These are phyloP conservation scores for Plectropomus leopardus DNA, from an alignment of 2,113 vertebrate species.

Conservation along the genomic window DNA sequence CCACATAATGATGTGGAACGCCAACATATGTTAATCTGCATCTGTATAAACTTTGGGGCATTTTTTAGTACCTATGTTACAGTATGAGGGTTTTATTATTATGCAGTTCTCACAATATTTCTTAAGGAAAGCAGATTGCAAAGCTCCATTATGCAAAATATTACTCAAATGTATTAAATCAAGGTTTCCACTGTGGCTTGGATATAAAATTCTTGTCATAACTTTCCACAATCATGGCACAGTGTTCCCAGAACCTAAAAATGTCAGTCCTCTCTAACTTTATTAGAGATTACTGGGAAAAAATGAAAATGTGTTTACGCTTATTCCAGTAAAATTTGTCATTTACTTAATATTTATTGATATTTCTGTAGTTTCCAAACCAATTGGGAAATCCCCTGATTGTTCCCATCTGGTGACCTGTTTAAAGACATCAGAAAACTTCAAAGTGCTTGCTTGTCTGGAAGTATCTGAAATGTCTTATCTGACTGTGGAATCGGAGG, in stretches of 20 bases:
- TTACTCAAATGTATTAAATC: constrained; percentile 4
- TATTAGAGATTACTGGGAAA: too few species aligned
- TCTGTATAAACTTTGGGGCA: neutral
- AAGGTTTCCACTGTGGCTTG: constrained; percentile 47
- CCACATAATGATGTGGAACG: neutral
- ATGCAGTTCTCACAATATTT: neutral
- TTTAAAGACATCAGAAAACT: neutral
- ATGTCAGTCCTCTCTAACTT: constrained; percentile 1
- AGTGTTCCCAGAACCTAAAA: constrained; percentile 27
- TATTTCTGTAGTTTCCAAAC: neutral
- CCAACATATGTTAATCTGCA: neutral
- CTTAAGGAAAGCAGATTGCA: constrained; percentile 3
- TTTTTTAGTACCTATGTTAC: neutral
- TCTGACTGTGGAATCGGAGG: neutral
- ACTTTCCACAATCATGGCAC: constrained; percentile 41
- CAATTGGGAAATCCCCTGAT: neutral
- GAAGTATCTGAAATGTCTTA: neutral
- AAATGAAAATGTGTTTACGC: neutral
- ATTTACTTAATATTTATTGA: neutral
- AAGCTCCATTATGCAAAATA: constrained; percentile 11
- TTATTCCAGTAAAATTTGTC: neutral
- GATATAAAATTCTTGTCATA: constrained; percentile 48
- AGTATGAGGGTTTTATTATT: neutral
- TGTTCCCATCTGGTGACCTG: neutral
- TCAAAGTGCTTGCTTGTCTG: neutral